A percentile compares a stretch with the other conserved stretches of the same genome.
Evolutionary conservation across 2,113 vertebrate genomes (phyloP).

Genomic region (Cricetomys ansorgei): DNA sequence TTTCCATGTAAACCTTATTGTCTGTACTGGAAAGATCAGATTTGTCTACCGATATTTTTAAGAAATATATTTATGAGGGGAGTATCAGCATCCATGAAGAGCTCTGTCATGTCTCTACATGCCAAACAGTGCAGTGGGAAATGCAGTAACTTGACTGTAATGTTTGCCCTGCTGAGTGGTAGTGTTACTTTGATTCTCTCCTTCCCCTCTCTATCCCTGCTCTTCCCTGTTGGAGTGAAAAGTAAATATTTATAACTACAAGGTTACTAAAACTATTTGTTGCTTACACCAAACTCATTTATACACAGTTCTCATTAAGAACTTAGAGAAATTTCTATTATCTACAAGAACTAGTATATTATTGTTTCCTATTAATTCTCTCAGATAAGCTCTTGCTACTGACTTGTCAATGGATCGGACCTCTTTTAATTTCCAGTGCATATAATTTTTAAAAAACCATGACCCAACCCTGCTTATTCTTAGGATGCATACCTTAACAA

Average conservation of each 20-base stretch:
- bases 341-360: not conserved
- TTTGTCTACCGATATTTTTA: not conserved
- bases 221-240: not conserved
- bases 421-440: not conserved
- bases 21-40: not conserved
- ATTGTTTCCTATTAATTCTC: not conserved
- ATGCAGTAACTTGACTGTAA: not conserved
- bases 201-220: not conserved
- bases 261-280: not conserved
- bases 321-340: not conserved
- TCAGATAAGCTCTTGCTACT: constrained; percentile 19
- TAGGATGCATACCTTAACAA: not conserved
- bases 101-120: not conserved
- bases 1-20: not conserved
- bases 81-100: not conserved
- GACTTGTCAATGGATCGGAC: not conserved
- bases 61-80: not conserved
- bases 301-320: constrained; percentile 32
- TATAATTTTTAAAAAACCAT: constrained; percentile 36
- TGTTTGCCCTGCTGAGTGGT: not conserved
- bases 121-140: too few relatives aligned
- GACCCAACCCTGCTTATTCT: not conserved
- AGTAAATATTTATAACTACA: not conserved
- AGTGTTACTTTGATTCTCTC: not conserved
- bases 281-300: not conserved